Base-by-base conservation (phyloP, 2,888 invertebrate genomes). In the Andrena camellia region DNA sequence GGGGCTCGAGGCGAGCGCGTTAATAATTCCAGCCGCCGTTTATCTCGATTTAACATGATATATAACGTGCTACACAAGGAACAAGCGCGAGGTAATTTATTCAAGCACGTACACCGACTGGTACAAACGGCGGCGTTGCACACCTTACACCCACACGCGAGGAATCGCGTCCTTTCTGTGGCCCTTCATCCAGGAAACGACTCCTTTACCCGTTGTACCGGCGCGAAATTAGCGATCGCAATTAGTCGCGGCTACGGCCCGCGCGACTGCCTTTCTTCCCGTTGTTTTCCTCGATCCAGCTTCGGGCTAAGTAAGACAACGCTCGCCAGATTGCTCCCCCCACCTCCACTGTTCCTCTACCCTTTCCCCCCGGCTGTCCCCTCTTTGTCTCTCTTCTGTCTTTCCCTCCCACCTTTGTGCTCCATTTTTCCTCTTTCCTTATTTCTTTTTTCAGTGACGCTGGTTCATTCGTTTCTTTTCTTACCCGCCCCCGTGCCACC, bases 201-300 rank as follows among this genome's bases (percentile, higher is more conserved):
- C 23, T 57, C 57, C 54, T 54, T 54, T n/a, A 17, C 54, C 54
- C 29, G 66, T 20, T 57, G 62, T 64, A 54, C 68, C 63, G 73
- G 77, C 72, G 66, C 78, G 81, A 88, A 83, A 88, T 86, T 85
- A 78, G 80, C 79, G 73, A 78, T 88, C 76, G 81, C 84, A 86
- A 83, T 86, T 88, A 83, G 82, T 82, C 75, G 68, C 67, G 73
- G 63, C 60, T 71, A 42, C 17, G 50, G 23, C 57, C 63, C 66
- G 63, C 42, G 17, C 42, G 42, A 8, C 48, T 76, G 69, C 50
- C 57, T 66, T 78, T 66, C 60, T 72, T 74, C 67, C 81, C 72
- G 68, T 84, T 84, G 66, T 78, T 87, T 81, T 59, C 73, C 66
- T 31, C 48, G 71, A 48, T 64, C 64, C 71, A 74, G 76, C 85